A percentile compares a stretch with the other conserved stretches of the same genome.
These are phyloP conservation scores for Spheniscus humboldti DNA, from an alignment of 2,797 vertebrate species.

Conservation along the genomic window DNA sequence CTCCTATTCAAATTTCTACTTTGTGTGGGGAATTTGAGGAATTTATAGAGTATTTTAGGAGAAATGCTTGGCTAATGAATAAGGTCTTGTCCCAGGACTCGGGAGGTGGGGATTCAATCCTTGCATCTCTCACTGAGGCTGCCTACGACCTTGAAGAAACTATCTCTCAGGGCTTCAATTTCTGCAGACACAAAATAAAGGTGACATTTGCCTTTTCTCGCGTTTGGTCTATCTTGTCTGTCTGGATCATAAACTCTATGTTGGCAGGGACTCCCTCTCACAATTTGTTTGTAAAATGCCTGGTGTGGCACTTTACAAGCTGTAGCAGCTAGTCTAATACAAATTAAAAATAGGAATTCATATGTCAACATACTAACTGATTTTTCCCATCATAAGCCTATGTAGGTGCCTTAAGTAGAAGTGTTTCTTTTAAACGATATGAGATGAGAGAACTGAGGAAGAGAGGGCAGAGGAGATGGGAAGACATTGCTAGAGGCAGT, in stretches of 20 bases:
- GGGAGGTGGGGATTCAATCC: neutral
- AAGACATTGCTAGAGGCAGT: neutral
- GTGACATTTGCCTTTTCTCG: neutral
- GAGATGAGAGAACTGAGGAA: neutral
- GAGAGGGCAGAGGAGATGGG: neutral
- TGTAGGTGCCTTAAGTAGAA: neutral
- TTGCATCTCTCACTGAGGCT: neutral
- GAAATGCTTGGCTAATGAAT: neutral
- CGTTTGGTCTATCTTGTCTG: neutral
- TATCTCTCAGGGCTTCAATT: neutral
- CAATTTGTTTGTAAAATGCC: neutral
- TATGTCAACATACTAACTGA: neutral
- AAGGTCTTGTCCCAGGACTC: neutral
- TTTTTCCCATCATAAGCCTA: neutral
- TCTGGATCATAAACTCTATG: neutral
- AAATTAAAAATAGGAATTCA: constrained; percentile 3
- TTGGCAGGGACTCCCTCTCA: neutral
- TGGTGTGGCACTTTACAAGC: neutral
- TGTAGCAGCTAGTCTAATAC: neutral
- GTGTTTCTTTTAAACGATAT: neutral
- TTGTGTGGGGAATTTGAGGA: neutral
- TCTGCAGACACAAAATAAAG: neutral
- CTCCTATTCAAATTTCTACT: neutral
- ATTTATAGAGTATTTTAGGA: neutral
- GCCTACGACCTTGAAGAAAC: neutral